Percentiles rank a stretch among this genome's conserved stretches.
phyloP scores from a whole-genome alignment of 2,797 vertebrate species.

The Perdix hodgsoniae region DNA sequence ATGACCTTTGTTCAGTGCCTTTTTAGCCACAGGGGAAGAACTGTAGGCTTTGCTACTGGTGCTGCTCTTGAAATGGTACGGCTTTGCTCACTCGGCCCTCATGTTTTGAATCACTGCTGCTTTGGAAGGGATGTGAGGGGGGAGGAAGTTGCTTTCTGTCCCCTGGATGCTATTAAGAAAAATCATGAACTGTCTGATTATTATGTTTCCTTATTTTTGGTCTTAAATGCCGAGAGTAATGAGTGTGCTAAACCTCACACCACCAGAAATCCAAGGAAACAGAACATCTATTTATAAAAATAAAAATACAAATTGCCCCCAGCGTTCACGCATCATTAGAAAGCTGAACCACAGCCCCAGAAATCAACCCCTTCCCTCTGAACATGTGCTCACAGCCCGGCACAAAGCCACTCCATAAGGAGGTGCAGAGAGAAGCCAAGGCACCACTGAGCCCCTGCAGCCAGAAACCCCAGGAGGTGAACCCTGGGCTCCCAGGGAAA shows the following conservation, averaged over 20 bases:
- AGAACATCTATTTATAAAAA: neutral
- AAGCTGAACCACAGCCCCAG: neutral
- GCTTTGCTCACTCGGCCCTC: neutral
- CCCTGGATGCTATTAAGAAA: slow-evolving; percentile 12
- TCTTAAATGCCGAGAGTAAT: neutral
- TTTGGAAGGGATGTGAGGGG: neutral
- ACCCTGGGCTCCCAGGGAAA: rapidly evolving
- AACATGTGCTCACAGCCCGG: neutral
- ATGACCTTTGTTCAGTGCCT: neutral
- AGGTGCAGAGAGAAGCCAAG: neutral
- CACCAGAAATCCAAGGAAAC: neutral
- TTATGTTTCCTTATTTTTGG: neutral
- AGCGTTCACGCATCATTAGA: neutral
- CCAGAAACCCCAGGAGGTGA: neutral
- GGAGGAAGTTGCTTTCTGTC: neutral
- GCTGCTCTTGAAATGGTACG: neutral
- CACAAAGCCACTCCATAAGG: neutral
- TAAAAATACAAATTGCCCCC: neutral
- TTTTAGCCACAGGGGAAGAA: neutral
- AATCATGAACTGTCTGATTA: neutral
- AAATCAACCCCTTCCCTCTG: neutral
- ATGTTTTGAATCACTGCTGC: neutral
- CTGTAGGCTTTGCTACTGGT: neutral
- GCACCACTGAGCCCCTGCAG: neutral
- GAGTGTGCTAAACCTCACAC: slow-evolving; percentile 1